Conservation (phyloP, 1,140 invertebrate species). For the Colletes latitarsis region DNA sequence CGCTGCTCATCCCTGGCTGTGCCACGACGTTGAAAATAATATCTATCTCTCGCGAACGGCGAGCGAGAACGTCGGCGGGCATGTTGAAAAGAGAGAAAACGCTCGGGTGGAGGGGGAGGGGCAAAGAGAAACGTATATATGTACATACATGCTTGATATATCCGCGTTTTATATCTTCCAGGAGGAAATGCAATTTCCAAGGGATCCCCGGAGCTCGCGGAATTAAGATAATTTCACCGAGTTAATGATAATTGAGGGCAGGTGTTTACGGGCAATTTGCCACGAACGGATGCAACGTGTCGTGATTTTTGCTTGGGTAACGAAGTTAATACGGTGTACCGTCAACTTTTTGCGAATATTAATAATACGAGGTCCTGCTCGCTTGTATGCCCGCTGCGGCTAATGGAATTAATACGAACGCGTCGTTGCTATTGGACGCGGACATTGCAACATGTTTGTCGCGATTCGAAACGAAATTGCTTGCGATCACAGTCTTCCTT, state of each 20-base stretch:
- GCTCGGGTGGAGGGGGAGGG: slow-evolving; percentile 39
- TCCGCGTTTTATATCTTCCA: slow-evolving; percentile 44
- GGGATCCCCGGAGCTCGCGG: background rate
- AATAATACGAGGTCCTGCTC: too few relatives aligned
- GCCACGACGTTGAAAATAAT: slow-evolving; percentile 74
- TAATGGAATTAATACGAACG: too few relatives aligned
- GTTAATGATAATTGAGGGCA: slow-evolving; percentile 45
- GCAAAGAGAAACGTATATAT: slow-evolving; percentile 18
- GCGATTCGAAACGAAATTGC: too few relatives aligned
- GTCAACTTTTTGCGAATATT: background rate
- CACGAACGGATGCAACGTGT: background rate
- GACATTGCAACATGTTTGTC: too few relatives aligned
- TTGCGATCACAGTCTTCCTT: too few relatives aligned
- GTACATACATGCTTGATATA: slow-evolving; percentile 64
- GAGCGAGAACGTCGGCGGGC: slow-evolving; percentile 38
- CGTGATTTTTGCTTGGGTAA: background rate
- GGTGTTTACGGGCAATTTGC: slow-evolving; percentile 19
- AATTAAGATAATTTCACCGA: slow-evolving; percentile 32
- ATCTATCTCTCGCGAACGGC: slow-evolving; percentile 71
- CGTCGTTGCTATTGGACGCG: too few relatives aligned
- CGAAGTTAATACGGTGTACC: background rate
- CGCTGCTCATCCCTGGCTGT: slow-evolving; percentile 58
- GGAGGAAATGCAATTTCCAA: slow-evolving; percentile 59
- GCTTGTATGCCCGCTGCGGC: too few relatives aligned
- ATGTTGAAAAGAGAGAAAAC: slow-evolving; percentile 18